phyloP scores from a whole-genome alignment of 2,888 invertebrate species.

The Pachliopta kotzebuea region DNA sequence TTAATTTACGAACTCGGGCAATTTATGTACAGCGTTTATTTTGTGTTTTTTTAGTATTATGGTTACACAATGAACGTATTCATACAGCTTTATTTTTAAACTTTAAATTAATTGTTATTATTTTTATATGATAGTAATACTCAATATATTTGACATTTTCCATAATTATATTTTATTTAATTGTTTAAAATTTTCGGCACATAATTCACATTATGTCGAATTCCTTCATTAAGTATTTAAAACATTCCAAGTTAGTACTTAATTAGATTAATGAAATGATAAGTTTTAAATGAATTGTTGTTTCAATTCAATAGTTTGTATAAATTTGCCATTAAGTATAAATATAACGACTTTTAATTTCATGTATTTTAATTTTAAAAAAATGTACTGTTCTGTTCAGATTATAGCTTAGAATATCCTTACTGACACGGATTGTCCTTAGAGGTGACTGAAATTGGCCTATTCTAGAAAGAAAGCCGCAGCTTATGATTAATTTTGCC shows the following conservation, averaged over 20 bases:
- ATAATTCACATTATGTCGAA: too few species aligned
- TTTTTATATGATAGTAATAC: conserved; percentile 10
- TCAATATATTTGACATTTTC: conserved; percentile 4
- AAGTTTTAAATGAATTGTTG: too few species aligned
- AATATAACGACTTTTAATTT: background rate
- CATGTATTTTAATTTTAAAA: too few species aligned
- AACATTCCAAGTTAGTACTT: conserved; percentile 68
- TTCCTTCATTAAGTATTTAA: conserved; percentile 23
- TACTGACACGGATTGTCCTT: too few species aligned
- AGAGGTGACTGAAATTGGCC: too few species aligned
- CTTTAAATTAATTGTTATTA: conserved; percentile 30
- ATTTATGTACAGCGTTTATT: conserved; percentile 15
- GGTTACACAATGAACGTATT: conserved; percentile 33
- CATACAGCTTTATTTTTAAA: conserved; percentile 38
- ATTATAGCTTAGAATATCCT: too few species aligned
- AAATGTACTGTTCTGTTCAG: too few species aligned
- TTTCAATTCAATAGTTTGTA: conserved; percentile 6
- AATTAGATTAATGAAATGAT: conserved; percentile 47
- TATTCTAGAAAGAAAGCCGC: too few species aligned
- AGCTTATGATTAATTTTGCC: too few species aligned
- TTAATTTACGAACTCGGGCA: background rate
- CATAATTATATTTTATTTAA: too few species aligned
- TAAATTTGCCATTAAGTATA: conserved; percentile 21
- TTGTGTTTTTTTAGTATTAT: conserved; percentile 15
- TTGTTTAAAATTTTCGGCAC: too few species aligned